Evolutionary conservation across 2,888 invertebrate species (phyloP).

Genomic region (Pseudococcus viburni): DNA sequence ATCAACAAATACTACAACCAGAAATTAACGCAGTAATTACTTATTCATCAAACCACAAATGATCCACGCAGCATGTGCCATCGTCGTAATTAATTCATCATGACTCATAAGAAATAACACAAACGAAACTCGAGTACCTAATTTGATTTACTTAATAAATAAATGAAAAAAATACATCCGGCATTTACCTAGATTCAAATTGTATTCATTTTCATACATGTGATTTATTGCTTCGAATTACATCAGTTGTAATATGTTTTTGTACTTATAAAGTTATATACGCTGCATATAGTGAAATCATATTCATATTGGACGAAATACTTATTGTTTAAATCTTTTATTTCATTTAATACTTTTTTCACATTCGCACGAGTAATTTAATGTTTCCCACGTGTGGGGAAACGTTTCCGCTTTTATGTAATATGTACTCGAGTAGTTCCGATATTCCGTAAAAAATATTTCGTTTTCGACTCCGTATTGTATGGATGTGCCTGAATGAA

Average conservation of each 20-base stretch:
- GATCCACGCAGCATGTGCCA: background rate
- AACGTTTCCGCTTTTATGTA: slow-evolving; percentile 50
- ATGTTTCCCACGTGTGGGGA: slow-evolving; percentile 30
- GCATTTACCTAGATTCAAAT: slow-evolving; percentile 23
- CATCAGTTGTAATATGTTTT: slow-evolving; percentile 22
- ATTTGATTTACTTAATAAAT: slow-evolving; percentile 12
- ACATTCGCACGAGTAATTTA: slow-evolving; percentile 43
- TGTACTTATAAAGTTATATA: background rate
- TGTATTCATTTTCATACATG: slow-evolving; percentile 12
- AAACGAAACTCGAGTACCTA: background rate
- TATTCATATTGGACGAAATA: slow-evolving; percentile 37
- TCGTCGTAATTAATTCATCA: slow-evolving; percentile 14
- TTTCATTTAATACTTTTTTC: slow-evolving; percentile 29
- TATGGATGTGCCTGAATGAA: background rate
- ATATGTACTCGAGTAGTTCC: slow-evolving; percentile 13
- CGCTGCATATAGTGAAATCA: slow-evolving; percentile 20
- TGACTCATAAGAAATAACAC: slow-evolving; percentile 15
- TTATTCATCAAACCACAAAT: slow-evolving; percentile 32
- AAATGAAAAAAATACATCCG: slow-evolving; percentile 38
- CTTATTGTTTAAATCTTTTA: slow-evolving; percentile 44
- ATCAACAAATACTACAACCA: background rate
- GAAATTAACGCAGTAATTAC: background rate
- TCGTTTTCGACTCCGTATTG: background rate
- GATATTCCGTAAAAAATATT: slow-evolving; percentile 40
- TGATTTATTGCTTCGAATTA: slow-evolving; percentile 39